phyloP scores from a whole-genome alignment of 2,797 vertebrate genomes.

The Spea hammondii region DNA sequence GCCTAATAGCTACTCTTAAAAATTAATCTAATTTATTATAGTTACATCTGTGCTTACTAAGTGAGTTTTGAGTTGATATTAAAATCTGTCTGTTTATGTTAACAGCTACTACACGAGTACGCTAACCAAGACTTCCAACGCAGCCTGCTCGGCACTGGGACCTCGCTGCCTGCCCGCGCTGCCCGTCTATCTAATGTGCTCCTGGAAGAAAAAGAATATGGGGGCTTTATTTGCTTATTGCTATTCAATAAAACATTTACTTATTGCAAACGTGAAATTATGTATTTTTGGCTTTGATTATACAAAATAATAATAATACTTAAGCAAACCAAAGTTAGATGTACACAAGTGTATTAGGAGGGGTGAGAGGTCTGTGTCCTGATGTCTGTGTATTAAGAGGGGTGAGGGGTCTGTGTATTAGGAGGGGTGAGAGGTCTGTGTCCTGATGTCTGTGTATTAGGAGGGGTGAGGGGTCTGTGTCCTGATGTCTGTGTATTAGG shows the following conservation, averaged over 20 bases:
- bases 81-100: not conserved
- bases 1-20: too few species aligned
- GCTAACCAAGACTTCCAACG: not conserved
- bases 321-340: too few species aligned
- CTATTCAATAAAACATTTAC: slow-evolving; percentile 36
- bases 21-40: too few species aligned
- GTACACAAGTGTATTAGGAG: not conserved
- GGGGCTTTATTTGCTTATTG: slow-evolving; percentile 22
- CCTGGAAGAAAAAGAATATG: not conserved
- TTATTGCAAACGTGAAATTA: slow-evolving; percentile 19
- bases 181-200: not conserved
- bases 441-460: slow-evolving; percentile 9
- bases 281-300: not conserved
- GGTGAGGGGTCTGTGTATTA: not conserved
- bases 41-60: not conserved
- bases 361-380: not conserved
- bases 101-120: slow-evolving; percentile 14
- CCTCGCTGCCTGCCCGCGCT: not conserved
- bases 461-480: not conserved
- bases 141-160: not conserved
- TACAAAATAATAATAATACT: too few species aligned
- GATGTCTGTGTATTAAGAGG: slow-evolving; percentile 4
- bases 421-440: not conserved
- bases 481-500: slow-evolving; percentile 9
- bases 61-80: not conserved